Percentiles rank a stretch among this genome's conserved stretches.
These are phyloP conservation scores for Lasioglossum malachurum DNA, from an alignment of 2,888 invertebrate genomes.

Conservation along the genomic window DNA sequence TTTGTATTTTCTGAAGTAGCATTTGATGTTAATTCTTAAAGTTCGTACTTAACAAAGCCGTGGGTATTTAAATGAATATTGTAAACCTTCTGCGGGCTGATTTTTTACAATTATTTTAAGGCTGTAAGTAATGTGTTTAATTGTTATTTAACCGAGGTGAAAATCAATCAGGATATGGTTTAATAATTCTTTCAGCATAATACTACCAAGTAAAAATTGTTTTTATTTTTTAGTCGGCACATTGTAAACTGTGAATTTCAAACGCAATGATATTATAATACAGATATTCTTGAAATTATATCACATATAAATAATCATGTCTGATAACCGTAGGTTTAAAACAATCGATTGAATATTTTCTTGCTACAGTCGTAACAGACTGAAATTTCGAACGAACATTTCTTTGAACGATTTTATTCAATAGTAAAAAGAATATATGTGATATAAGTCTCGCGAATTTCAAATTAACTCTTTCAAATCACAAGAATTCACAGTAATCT, in stretches of 20 bases:
- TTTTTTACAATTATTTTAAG: slow-evolving; percentile 68
- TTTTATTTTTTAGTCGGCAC: slow-evolving; percentile 39
- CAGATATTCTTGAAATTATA: slow-evolving; percentile 36
- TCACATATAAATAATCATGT: slow-evolving; percentile 29
- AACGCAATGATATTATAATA: slow-evolving; percentile 25
- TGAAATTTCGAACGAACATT: neutral
- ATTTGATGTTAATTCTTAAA: slow-evolving; percentile 4
- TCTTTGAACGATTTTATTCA: neutral
- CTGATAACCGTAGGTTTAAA: slow-evolving; percentile 15
- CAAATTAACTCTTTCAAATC: neutral
- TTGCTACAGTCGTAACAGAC: neutral
- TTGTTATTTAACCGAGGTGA: slow-evolving; percentile 38
- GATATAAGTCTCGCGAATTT: slow-evolving; percentile 1
- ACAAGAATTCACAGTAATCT: slow-evolving; percentile 28
- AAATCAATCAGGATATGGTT: slow-evolving; percentile 35
- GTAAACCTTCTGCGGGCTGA: slow-evolving; percentile 58
- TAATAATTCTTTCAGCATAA: slow-evolving; percentile 43
- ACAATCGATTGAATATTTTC: neutral
- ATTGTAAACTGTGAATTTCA: slow-evolving; percentile 35
- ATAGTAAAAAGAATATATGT: slow-evolving; percentile 10
- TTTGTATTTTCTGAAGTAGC: neutral
- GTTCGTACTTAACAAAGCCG: neutral
- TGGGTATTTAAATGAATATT: neutral
- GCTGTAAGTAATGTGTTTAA: slow-evolving; percentile 62
- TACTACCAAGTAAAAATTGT: slow-evolving; percentile 36